Evolutionary conservation across 2,888 invertebrate genomes (phyloP).

Genomic region (Melieria omissa): DNA sequence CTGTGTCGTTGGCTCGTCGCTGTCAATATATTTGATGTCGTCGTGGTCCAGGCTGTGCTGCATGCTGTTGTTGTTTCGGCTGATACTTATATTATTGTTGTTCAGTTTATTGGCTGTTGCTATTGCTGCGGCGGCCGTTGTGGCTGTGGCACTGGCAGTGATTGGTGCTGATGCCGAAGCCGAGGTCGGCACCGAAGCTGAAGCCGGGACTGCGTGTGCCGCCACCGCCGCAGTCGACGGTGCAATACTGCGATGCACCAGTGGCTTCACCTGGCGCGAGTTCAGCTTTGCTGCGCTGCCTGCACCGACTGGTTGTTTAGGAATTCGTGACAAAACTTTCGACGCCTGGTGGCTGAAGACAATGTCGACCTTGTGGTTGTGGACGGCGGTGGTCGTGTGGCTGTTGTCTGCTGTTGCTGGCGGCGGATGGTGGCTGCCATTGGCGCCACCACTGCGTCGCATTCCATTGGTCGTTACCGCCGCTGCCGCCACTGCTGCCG

Average conservation of each 20-base stretch:
- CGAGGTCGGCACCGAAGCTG: conserved; percentile 31
- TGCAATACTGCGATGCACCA: conserved; percentile 44
- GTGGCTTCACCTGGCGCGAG: conserved; percentile 37
- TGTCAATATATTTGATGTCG: conserved; percentile 62
- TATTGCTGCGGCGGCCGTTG: conserved; percentile 14
- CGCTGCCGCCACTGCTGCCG: conserved; percentile 35
- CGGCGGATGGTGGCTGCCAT: conserved; percentile 22
- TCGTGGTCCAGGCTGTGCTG: conserved; percentile 53
- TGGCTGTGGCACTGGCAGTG: conserved; percentile 44
- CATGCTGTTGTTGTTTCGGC: conserved; percentile 45
- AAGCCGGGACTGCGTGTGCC: conserved; percentile 1
- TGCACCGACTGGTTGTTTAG: conserved; percentile 16
- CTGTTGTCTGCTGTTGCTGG: conserved; percentile 44
- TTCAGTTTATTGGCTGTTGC: conserved; percentile 8
- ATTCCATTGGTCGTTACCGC: conserved; percentile 51
- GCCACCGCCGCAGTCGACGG: conserved; percentile 24
- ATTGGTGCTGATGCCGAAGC: conserved; percentile 45
- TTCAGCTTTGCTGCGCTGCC: conserved; percentile 34
- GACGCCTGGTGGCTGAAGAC: conserved; percentile 35
- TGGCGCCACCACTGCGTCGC: conserved; percentile 52
- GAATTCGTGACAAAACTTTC: conserved; percentile 33
- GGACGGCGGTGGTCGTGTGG: conserved; percentile 24
- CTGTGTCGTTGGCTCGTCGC: conserved; percentile 52
- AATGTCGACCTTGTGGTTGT: conserved; percentile 48
- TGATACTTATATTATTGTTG: conserved; percentile 35